phyloP scores from a whole-genome alignment of 1,140 invertebrate genomes.

The Pseudobourletiella spinata region DNA sequence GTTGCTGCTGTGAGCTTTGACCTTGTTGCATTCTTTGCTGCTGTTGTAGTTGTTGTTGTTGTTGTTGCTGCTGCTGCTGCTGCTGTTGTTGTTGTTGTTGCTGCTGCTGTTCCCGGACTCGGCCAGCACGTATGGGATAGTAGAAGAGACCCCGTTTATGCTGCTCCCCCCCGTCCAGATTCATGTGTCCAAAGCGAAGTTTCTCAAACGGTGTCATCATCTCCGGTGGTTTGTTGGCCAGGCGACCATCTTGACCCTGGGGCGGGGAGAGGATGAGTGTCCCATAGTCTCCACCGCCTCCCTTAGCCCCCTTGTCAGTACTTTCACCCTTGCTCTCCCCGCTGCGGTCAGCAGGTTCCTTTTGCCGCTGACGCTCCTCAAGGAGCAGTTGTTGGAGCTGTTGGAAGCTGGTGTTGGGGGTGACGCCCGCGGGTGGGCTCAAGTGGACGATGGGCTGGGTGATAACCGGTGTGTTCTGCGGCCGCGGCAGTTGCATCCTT shows the following conservation, averaged over 20 bases:
- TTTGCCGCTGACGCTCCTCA: slow-evolving; percentile 19
- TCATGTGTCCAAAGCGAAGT: slow-evolving; percentile 33
- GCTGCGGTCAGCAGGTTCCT: neutral
- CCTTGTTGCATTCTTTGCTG: too few relatives aligned
- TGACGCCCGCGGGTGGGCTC: neutral
- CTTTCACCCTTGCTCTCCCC: slow-evolving; percentile 37
- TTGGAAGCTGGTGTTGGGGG: slow-evolving; percentile 23
- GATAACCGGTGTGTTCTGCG: neutral
- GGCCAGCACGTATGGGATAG: neutral
- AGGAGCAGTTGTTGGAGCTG: slow-evolving; percentile 22
- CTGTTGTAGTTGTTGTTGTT: neutral
- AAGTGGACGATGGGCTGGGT: slow-evolving; percentile 17
- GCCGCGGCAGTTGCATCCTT: neutral
- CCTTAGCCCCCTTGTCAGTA: slow-evolving; percentile 36
- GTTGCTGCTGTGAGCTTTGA: too few relatives aligned
- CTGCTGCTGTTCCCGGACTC: neutral
- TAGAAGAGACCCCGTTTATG: slow-evolving; percentile 4
- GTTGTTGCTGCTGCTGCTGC: neutral
- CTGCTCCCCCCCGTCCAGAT: neutral
- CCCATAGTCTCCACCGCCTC: slow-evolving; percentile 35
- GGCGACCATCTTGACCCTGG: slow-evolving; percentile 25
- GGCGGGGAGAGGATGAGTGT: slow-evolving; percentile 31
- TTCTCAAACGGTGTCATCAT: slow-evolving; percentile 35
- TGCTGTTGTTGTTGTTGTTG: neutral
- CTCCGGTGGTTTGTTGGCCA: slow-evolving; percentile 34